These are phyloP conservation scores for Crax fasciolata DNA, from an alignment of 2,797 vertebrate genomes.

Conservation along the genomic window DNA sequence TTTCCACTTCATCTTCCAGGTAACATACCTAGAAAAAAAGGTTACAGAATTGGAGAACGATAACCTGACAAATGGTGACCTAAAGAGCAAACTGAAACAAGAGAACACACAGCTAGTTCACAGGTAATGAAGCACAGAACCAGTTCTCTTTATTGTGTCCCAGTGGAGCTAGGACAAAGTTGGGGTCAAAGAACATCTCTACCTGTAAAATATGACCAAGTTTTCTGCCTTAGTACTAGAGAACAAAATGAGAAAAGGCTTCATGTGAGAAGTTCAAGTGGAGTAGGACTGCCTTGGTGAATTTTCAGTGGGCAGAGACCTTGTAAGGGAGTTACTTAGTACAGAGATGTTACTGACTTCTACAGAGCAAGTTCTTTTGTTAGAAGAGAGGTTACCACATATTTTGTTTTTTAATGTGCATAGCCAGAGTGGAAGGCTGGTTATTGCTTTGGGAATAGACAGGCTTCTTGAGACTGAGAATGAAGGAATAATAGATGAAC, in stretches of 20 bases:
- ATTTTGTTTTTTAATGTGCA: not conserved
- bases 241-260: not conserved
- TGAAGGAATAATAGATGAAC: not conserved
- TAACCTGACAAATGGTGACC: conserved; percentile 89
- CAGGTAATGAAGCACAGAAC: conserved; percentile 83
- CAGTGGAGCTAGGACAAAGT: not conserved
- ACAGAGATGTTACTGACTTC: not conserved
- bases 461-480: not conserved
- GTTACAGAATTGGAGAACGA: conserved; percentile 95
- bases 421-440: not conserved
- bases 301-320: not conserved
- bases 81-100: conserved; percentile 95
- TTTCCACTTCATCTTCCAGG: conserved; percentile 75
- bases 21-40: conserved; percentile 93
- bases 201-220: not conserved
- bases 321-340: not conserved
- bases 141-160: not conserved
- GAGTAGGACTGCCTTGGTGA: not conserved
- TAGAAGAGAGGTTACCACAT: not conserved
- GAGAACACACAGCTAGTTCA: conserved; percentile 96
- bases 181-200: not conserved
- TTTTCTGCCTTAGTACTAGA: not conserved
- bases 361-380: not conserved
- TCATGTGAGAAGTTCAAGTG: not conserved
- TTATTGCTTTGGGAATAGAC: not conserved